phyloP scores from a whole-genome alignment of 2,888 invertebrate genomes.

The Orthosia gracilis region DNA sequence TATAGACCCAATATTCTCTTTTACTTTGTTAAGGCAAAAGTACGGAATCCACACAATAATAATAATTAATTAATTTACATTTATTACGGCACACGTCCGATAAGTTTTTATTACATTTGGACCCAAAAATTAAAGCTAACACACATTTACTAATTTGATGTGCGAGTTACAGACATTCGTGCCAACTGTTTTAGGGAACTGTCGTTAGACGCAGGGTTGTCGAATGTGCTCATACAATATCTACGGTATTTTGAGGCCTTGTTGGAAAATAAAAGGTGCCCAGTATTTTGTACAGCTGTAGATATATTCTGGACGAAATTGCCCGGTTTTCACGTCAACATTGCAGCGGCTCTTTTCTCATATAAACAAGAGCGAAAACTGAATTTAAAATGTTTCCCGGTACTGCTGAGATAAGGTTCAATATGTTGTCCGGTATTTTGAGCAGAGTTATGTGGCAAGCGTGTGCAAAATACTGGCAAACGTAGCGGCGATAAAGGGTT shows the following conservation, averaged over 20 bases:
- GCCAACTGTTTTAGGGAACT: conserved; percentile 58
- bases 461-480: conserved; percentile 65
- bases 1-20: conserved; percentile 34
- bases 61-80: conserved; percentile 60
- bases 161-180: conserved; percentile 51
- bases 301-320: conserved; percentile 16
- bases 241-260: conserved; percentile 28
- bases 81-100: conserved; percentile 51
- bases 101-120: conserved; percentile 65
- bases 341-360: neutral
- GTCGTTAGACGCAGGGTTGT: conserved; percentile 55
- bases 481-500: conserved; percentile 66
- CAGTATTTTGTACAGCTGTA: conserved; percentile 16
- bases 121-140: conserved; percentile 65
- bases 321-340: neutral
- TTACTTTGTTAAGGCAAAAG: conserved; percentile 20
- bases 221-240: conserved; percentile 9
- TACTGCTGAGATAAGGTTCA: conserved; percentile 42
- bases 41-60: conserved; percentile 37
- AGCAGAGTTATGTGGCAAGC: conserved; percentile 61
- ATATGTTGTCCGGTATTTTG: conserved; percentile 60
- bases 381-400: conserved; percentile 36
- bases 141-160: conserved; percentile 63
- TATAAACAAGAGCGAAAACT: conserved; percentile 18
- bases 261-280: conserved; percentile 28